Conservation (phyloP, 2,797 vertebrate species). For the Chelon auratus region DNA sequence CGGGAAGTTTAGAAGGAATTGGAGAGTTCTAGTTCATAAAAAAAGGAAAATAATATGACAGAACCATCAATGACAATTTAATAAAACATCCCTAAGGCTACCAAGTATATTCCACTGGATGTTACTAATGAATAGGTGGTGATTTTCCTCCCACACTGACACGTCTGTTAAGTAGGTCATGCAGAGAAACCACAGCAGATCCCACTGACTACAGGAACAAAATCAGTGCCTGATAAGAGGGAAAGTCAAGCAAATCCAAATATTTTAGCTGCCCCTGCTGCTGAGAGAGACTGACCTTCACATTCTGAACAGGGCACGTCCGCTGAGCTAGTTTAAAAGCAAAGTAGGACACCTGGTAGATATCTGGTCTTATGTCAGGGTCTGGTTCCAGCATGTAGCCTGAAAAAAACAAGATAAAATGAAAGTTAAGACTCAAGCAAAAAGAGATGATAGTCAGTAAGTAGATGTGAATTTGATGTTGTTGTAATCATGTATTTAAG, state of each 20-base stretch:
- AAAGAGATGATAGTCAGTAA: neutral
- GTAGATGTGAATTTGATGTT: constrained; percentile 19
- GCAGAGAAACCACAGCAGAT: constrained; percentile 13
- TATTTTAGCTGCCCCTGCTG: constrained; percentile 30
- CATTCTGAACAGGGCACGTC: constrained; percentile 93
- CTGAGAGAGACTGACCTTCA: constrained; percentile 87
- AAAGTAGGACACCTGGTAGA: constrained; percentile 97
- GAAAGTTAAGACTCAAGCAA: constrained; percentile 10
- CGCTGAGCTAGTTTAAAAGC: constrained; percentile 93
- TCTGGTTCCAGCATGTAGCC: constrained; percentile 99
- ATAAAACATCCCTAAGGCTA: constrained; percentile 2
- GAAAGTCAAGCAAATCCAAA: constrained; percentile 40
- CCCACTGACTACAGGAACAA: constrained; percentile 17
- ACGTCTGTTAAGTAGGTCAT: constrained; percentile 15
- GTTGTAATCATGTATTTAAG: constrained; percentile 3
- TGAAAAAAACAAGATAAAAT: constrained; percentile 66
- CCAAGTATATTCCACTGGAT: constrained; percentile 12
- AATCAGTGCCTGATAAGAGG: constrained; percentile 46
- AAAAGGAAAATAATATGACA: constrained; percentile 12
- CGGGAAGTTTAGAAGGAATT: constrained; percentile 94
- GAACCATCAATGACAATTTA: neutral
- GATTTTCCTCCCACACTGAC: constrained; percentile 31
- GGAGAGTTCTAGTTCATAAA: constrained; percentile 88
- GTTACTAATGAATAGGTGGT: constrained; percentile 17
- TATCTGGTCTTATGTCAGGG: constrained; percentile 96